Evolutionary conservation across 2,797 vertebrate genomes (phyloP).

Genomic region (Taeniopygia guttata): DNA sequence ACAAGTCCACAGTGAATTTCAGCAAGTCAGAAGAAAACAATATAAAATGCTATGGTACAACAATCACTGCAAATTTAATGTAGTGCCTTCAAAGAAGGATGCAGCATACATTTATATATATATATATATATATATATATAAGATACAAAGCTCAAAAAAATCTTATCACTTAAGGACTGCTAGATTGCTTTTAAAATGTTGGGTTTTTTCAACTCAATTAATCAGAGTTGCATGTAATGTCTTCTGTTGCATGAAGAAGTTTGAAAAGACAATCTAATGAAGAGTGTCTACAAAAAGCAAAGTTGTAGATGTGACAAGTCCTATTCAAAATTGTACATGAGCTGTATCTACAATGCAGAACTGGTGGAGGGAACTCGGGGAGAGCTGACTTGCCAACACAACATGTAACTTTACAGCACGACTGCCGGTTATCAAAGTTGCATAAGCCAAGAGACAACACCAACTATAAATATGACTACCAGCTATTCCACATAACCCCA

Average conservation of each 20-base stretch:
- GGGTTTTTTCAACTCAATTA: neutral
- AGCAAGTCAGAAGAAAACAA: neutral
- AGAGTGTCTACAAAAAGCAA: neutral
- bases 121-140: neutral
- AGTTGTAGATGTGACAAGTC: neutral
- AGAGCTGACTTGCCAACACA: neutral
- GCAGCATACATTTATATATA: neutral
- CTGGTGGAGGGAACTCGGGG: neutral
- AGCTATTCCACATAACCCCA: conserved; percentile 46
- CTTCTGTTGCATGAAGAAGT: rapidly evolving
- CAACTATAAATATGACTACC: conserved; percentile 60
- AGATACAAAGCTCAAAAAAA: neutral
- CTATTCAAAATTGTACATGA: neutral
- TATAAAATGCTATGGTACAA: neutral
- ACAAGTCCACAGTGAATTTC: neutral
- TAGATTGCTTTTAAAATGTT: neutral
- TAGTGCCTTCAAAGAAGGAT: neutral
- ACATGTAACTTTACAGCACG: neutral
- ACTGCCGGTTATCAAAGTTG: conserved; percentile 31
- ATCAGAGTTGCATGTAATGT: neutral
- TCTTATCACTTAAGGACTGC: neutral
- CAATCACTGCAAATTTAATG: neutral
- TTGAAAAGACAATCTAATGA: neutral
- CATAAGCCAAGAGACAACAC: conserved; percentile 61
- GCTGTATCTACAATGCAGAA: neutral